These are phyloP conservation scores for Tarsius wallacei DNA, from an alignment of 2,797 vertebrate species.

Conservation along the genomic window DNA sequence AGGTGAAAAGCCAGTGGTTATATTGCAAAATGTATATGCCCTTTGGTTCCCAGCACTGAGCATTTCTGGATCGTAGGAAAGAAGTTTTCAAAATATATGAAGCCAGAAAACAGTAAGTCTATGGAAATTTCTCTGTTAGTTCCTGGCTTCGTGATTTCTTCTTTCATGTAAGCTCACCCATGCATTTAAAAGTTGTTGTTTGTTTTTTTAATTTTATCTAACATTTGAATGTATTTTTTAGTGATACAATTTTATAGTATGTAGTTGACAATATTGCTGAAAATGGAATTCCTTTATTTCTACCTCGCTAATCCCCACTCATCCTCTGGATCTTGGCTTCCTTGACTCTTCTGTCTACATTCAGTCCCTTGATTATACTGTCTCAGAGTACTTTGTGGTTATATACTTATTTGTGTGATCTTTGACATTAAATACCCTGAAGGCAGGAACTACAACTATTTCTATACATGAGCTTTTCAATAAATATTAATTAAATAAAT, in stretches of 20 bases:
- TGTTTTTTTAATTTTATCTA: background rate
- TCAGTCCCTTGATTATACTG: background rate
- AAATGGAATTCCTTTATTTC: constrained; percentile 43
- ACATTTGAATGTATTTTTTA: constrained; percentile 26
- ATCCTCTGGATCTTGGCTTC: constrained; percentile 31
- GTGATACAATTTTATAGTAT: constrained; percentile 27
- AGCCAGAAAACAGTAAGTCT: constrained; percentile 13
- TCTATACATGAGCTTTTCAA: background rate
- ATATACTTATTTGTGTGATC: too few relatives aligned
- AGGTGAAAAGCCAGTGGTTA: constrained; percentile 1
- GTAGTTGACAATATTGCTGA: background rate
- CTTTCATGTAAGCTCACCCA: background rate
- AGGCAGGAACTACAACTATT: background rate
- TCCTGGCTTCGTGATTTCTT: constrained; percentile 39
- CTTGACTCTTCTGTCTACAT: background rate
- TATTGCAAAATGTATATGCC: constrained; percentile 46
- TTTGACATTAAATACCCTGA: background rate
- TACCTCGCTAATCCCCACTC: background rate
- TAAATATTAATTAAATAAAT: constrained; percentile 21
- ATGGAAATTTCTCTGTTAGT: constrained; percentile 23
- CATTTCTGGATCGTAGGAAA: constrained; percentile 2
- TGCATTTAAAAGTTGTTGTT: background rate
- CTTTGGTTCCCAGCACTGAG: background rate
- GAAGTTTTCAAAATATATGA: constrained; percentile 17
- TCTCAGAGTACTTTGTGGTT: too few relatives aligned